Base-by-base conservation (phyloP, 2,797 vertebrate species). In the Alosa sapidissima region DNA sequence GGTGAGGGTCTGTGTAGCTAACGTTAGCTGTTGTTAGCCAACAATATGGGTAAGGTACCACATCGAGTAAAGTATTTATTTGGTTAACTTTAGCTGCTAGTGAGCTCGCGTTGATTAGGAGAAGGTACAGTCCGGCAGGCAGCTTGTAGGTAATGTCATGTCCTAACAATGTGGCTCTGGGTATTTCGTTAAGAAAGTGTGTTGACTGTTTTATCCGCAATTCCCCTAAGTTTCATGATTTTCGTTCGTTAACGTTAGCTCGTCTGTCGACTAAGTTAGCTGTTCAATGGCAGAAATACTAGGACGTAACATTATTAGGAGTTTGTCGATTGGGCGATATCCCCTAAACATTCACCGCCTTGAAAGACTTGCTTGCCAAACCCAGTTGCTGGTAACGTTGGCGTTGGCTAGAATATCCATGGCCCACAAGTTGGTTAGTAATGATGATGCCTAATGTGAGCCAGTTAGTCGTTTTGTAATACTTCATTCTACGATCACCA, bases 1-100 rank as follows among this genome's bases (percentile, higher is more conserved):
- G 55, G 58, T 62, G 58, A 62, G 58, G n/a, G 65, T 72, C 65
- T 78, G 72, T 78, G 72, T 9, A 45, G 41, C 72, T 78, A 54
- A 16, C 52, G 13, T 19, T 54, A 78, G 36, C 72, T 47, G 72
- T 65, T n/a, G 60, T 78, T 78, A 78, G 72, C 72, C 72, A 75
- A 33, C 11, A 41, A 47, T 47, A 16, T 19, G 8, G 41, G 16
- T 47, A 51, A 51, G 2, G 7, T 65, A 36, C 1, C 68, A 33
- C 68, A 41, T 41, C 13, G 4, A 72, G 13, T 5, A 9, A 72
- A 72, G 36, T 78, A 47, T 21, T 47, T 0, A 78, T 19, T 78
- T 78, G 36, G 36, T 16, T 75, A 13, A 19, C 19, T 19, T 55
- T 55, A 8, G 21, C 1, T 16, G 52, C 13, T 54, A 21, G 65